A percentile compares a stretch with the other conserved stretches of the same genome.
phyloP scores from a whole-genome alignment of 2,113 vertebrate species.

The Lophura nycthemera region DNA sequence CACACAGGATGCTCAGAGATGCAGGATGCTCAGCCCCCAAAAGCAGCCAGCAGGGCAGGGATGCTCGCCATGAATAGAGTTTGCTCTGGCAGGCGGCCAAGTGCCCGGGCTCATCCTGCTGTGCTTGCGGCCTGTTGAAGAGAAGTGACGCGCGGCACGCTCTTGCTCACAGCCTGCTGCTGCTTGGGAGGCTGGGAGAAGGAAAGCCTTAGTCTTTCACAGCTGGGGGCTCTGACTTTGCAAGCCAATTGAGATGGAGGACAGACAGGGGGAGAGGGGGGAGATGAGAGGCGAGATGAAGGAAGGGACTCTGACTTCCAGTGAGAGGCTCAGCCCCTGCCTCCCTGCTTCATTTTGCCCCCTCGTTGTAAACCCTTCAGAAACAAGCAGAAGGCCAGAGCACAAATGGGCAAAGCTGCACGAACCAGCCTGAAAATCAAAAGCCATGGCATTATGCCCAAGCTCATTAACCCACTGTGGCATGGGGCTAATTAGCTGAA shows the following conservation, averaged over 20 bases:
- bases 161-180: not conserved
- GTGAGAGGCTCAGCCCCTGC: not conserved
- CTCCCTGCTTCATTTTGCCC: accelerated
- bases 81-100: conserved; percentile 49
- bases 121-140: conserved; percentile 20
- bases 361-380: not conserved
- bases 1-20: not conserved
- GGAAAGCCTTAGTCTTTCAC: conserved; percentile 48
- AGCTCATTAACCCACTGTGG: not conserved
- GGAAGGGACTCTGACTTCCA: not conserved
- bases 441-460: not conserved
- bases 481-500: not conserved
- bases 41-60: not conserved
- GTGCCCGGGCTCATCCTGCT: not conserved
- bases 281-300: not conserved
- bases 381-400: not conserved
- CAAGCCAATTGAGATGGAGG: conserved; percentile 4
- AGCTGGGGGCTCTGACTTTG: conserved; percentile 57
- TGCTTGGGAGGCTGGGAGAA: not conserved
- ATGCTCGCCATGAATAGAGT: not conserved
- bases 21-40: not conserved
- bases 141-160: conserved; percentile 33
- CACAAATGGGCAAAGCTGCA: not conserved
- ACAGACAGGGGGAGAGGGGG: not conserved
- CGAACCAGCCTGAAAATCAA: not conserved